Base-by-base conservation (phyloP, 2,888 invertebrate genomes). In the Dasysyrphus albostriatus region DNA sequence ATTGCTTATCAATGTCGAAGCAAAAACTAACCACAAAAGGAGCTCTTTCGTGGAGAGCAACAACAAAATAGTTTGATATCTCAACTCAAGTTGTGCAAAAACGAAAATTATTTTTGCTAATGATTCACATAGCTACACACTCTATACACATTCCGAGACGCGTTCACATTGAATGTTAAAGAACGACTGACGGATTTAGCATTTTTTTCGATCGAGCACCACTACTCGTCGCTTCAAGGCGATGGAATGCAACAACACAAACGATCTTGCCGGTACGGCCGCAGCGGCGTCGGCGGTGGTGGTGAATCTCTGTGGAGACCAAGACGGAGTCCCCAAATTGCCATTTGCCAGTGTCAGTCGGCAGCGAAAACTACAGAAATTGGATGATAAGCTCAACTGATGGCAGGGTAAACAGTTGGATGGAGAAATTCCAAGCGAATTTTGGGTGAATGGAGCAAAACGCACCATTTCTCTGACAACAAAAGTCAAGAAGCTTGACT, bases 101-200 rank as follows among this genome's bases (percentile, higher is more conserved):
- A 24, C 6, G 42, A 44, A 29, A 51, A 54, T 19, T 10, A 70
- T 9, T 51, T 74, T 84, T 14, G 72, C 59, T n/a, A 67, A 67
- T 82, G 81, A 85, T 69, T 85, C 80, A 84, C 76, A 72, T n/a
- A 44, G 6, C 16, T 16, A 10, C 51, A 47, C 56, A 24, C 19
- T 8, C n/a, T 44, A 5, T 7, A 24, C 39, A 69, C 69, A 69
- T 69, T 69, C 19, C 54, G 67, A 80, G 54, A 51, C 74, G 79
- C 69, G 77, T 70, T 73, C 73, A 10, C 72, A 12, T n/a, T 29
- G 81, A 74, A 49, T 63, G 82, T 69, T 63, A 69, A 58, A 63
- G 69, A 82, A 37, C 69, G 77, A 85, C 85, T 85, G 85, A 85
- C 54, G 16, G 58, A 59, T 19, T 47, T 70, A 42, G 76, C 67